Conservation (phyloP, 2,797 vertebrate species). For the Erethizon dorsatum region DNA sequence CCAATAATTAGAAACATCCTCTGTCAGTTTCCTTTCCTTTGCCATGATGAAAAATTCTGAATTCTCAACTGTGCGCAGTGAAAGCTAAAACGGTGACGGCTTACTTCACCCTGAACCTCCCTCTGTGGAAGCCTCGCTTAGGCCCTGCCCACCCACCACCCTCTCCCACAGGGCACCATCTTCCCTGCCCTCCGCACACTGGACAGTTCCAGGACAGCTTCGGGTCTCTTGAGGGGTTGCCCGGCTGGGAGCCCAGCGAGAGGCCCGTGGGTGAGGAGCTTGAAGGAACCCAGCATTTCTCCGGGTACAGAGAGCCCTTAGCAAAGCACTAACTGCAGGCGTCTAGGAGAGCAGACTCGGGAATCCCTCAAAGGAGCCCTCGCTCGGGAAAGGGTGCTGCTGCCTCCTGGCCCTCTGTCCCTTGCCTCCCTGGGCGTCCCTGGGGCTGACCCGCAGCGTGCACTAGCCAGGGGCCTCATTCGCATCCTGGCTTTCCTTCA, state of each 20-base stretch:
- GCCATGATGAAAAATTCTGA: not conserved
- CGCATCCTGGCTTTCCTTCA: constrained; percentile 75
- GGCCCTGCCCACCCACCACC: not conserved
- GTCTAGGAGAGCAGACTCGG: not conserved
- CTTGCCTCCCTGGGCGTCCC: not conserved
- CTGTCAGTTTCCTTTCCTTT: constrained; percentile 4
- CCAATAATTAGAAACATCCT: not conserved
- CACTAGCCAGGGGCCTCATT: not conserved
- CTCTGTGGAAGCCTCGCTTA: not conserved
- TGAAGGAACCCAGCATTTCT: not conserved
- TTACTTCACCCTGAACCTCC: not conserved
- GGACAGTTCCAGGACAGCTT: not conserved
- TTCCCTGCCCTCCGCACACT: not conserved
- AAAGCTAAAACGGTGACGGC: constrained; percentile 17
- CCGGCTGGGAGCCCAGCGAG: not conserved
- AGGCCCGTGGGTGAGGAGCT: not conserved
- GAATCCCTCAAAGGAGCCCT: not conserved
- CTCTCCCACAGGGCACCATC: not conserved
- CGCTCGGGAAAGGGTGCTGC: not conserved
- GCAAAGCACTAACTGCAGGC: not conserved
- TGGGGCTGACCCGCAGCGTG: rapidly evolving
- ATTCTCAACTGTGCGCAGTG: not conserved
- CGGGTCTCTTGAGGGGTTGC: not conserved
- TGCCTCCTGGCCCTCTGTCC: not conserved
- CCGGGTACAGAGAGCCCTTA: not conserved